Evolutionary conservation across 2,113 vertebrate species (phyloP), one percentile per base, ranked within the genome.

Genomic region (Rostratula benghalensis): DNA sequence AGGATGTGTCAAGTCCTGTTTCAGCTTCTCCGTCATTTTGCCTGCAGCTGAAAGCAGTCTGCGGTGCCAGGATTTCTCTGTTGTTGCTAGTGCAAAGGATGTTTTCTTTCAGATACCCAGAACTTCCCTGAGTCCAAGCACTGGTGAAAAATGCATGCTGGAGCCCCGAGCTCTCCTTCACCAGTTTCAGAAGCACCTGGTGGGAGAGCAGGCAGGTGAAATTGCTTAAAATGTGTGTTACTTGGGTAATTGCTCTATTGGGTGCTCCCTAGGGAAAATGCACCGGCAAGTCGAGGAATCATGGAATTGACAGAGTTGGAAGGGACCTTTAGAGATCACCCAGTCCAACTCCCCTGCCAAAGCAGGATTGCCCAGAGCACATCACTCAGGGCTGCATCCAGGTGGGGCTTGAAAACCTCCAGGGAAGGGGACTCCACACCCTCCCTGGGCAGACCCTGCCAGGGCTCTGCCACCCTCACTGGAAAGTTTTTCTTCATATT

Each of bases 241-340:
- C n/a, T 57, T 31, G 4, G 4, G 5, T 15, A 1, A 0, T 35
- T 0, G 0, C 69, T 54, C 15, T 23, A 1, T 8, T 8, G 31
- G 2, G 30, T 23, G 31, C n/a, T 80, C 74, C 41, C 27, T 0
- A 0, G 30, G 41, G 24, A 27, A 25, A 60, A 25, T 45, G 86
- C 33, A 2, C 24, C 21, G 46, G 46, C 18, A 18, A 46, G 9
- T 46, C 46, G 10, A 8, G 46, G 46, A 45, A 45, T 45, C 45
- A 45, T 7, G 17, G 45, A 21, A 46, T 46, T 46, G 46, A 9
- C 19, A 21, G 46, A 46, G 46, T 46, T 46, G 46, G 46, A 46
- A 46, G 46, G 46, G 46, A 46, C 20, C 46, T 46, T 20, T 46
- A 21, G 46, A 46, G 46, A 20, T 46, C 46, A 46, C 9, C 19